A percentile compares a stretch with the other conserved stretches of the same genome.
Conservation (phyloP, 2,888 invertebrate species). For the Petrolisthes manimaculis region DNA sequence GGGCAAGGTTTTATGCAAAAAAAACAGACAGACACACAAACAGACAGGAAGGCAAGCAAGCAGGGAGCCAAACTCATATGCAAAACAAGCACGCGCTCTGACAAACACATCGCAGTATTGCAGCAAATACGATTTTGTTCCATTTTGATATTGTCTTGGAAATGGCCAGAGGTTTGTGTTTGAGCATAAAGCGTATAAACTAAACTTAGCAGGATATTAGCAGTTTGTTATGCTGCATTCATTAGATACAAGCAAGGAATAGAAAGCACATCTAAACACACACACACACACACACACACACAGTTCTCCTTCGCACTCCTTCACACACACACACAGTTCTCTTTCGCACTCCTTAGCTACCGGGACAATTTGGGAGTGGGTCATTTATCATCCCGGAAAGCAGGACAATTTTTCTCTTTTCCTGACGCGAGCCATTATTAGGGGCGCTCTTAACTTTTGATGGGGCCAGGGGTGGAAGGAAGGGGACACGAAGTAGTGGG, state of each 20-base stretch:
- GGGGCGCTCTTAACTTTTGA: not conserved
- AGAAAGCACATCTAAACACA: slow-evolving; percentile 14
- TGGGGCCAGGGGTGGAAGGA: not conserved
- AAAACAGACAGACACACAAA: too few species aligned
- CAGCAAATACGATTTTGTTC: too few species aligned
- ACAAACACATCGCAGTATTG: too few species aligned
- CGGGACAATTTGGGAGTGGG: slow-evolving; percentile 11
- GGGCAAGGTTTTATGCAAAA: too few species aligned
- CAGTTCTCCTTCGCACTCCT: slow-evolving; percentile 5
- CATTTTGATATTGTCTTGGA: too few species aligned
- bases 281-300: slow-evolving; percentile 26
- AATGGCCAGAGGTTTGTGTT: too few species aligned
- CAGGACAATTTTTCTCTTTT: slow-evolving; percentile 26
- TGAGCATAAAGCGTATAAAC: too few species aligned
- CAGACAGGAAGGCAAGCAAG: too few species aligned
- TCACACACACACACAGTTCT: slow-evolving; percentile 24
- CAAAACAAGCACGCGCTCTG: too few species aligned
- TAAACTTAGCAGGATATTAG: too few species aligned
- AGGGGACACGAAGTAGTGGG: not conserved
- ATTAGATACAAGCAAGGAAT: not conserved
- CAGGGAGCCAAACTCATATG: too few species aligned
- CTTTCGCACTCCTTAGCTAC: slow-evolving; percentile 2
- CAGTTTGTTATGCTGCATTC: not conserved
- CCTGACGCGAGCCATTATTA: slow-evolving; percentile 31
- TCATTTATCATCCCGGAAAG: slow-evolving; percentile 35